Evolutionary conservation across 2,113 vertebrate species (phyloP), one percentile per base, ranked within the genome.

Genomic region (Ammospiza caudacuta): DNA sequence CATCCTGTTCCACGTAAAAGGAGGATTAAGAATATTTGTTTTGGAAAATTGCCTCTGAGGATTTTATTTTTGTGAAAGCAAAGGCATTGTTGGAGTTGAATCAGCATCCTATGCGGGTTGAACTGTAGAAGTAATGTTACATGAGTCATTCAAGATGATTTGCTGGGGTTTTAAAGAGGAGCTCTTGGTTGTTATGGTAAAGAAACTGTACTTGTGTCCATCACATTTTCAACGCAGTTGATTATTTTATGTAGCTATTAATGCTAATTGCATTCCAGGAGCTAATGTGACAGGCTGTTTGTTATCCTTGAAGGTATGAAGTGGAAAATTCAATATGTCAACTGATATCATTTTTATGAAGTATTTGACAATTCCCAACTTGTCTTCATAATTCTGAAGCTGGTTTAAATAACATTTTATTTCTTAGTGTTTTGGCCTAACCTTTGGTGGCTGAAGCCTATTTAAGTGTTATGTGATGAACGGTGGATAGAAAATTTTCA

Each of bases 251-350:
- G 89, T 74, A 74, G 61, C 33, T 89, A 57, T 90, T 93, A 92
- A 87, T 92, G 76, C 44, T 94, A 95, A 95, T 94, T 96, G 55
- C 61, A 57, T 80, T 87, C 52, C 61, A 89, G 68, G 68, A 90
- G 64, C 57, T 92, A 77, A 92, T 0, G 0, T 75, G 89, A 72
- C 73, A 84, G 57, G 22, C 39, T 92, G 57, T 93, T 96, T 93
- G 47, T 89, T 92, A 89, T 78, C 57, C 61, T 70, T 94, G 80
- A 69, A 94, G n/a, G 51, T 88, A 54, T 27, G 54, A 92, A 90
- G 44, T 28, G 9, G 41, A 57, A 92, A 83, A 69, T 86, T 92
- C 83, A 86, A 7, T 83, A 51, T 1, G 1, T 51, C 11, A 8
- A 43, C 59, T 89, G 33, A 57, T 52, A 46, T 12, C 19, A 49